Evolutionary conservation across 2,113 vertebrate genomes (phyloP), one percentile per base, ranked within the genome.

Genomic region (Tretioscincus oriximinensis): DNA sequence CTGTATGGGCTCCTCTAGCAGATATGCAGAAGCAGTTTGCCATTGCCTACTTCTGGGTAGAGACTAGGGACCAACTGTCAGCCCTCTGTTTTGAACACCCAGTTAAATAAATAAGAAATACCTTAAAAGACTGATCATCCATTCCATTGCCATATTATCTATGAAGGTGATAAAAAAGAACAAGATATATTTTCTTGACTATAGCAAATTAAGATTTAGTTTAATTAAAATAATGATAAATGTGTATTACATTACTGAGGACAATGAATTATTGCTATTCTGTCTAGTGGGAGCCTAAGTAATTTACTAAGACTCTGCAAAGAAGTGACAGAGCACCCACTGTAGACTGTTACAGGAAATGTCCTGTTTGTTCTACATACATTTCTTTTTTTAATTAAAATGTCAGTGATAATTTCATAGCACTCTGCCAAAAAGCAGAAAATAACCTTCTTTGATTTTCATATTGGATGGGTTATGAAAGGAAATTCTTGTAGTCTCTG

Each of bases 151-250:
- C 64, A 80, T 78, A 11, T 47, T 90, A 63, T 85, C 76, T 85
- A 6, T 85, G 80, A 80, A 21, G 28, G 70, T 76, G 67, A 78
- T 88, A 83, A 81, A 90, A 74, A 90, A 70, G 31, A 88, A 47
- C 83, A 89, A 77, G 45, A 3, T 91, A 76, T 90, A 80, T 93
- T 86, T 91, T 90, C 73, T 90, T 90, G 81, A 88, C 86, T 85
- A 41, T 90, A 91, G 83, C 85, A 91, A 94, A 80, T 93, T 94
- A 93, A 92, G 89, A 84, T 92, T 90, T 84, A 35, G 2, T 79
- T 86, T 92, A 93, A 92, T 93, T 94, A 92, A 92, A 94, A 91
- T 84, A 91, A 76, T 84, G 83, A 91, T 91, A 91, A 93, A 90
- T 92, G 79, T 89, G 73, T 35, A 88, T 91, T 92, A 81, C 45